Conservation (phyloP, 2,113 vertebrate species). For the Oryzias curvinotus region DNA sequence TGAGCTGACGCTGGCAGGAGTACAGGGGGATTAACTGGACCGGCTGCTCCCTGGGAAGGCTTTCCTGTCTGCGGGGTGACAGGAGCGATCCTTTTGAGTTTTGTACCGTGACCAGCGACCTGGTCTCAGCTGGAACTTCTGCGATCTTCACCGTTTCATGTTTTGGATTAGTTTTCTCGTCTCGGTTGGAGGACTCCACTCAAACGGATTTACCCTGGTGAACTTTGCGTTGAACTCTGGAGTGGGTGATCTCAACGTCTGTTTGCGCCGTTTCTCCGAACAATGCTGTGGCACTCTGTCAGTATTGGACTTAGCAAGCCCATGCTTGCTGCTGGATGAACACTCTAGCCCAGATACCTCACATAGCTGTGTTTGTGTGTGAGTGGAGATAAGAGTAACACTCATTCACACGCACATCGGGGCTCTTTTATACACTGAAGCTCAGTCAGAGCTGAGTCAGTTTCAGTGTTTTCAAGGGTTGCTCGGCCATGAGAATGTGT, state of each 20-base stretch:
- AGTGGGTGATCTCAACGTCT: too few relatives aligned
- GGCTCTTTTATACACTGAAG: conserved; percentile 9
- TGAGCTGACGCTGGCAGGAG: conserved; percentile 29
- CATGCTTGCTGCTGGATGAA: conserved; percentile 21
- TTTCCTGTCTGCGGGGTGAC: background rate
- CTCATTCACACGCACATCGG: conserved; percentile 11
- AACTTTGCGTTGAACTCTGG: too few relatives aligned
- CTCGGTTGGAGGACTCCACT: too few relatives aligned
- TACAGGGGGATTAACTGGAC: conserved; percentile 12
- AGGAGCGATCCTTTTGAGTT: background rate
- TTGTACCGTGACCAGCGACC: background rate
- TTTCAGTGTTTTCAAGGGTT: conserved; percentile 1
- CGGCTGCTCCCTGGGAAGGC: conserved; percentile 18
- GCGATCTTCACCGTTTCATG: too few relatives aligned
- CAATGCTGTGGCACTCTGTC: too few relatives aligned
- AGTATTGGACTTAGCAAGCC: conserved; percentile 42
- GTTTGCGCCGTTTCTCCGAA: too few relatives aligned
- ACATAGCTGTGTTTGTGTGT: conserved; percentile 36
- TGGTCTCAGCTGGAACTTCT: background rate
- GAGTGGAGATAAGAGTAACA: conserved; percentile 32
- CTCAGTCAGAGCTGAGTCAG: background rate
- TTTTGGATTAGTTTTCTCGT: too few relatives aligned
- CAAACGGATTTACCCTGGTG: too few relatives aligned
- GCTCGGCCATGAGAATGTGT: background rate
- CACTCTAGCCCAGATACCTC: conserved; percentile 40